These are phyloP conservation scores for Chascanopsetta lugubris DNA, from an alignment of 2,113 vertebrate species.

Conservation along the genomic window DNA sequence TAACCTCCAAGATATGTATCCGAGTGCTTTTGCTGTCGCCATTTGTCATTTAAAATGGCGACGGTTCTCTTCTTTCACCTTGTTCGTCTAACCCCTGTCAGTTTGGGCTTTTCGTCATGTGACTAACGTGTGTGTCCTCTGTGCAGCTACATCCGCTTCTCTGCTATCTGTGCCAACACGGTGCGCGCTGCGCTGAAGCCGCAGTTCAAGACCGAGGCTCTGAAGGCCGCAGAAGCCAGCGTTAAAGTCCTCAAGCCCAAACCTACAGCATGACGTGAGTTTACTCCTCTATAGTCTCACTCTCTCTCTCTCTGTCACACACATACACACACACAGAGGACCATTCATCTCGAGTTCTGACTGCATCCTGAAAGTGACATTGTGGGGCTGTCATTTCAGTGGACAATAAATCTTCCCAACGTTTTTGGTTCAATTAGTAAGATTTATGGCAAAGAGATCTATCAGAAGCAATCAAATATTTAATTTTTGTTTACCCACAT, in stretches of 20 bases:
- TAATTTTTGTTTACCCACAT: too few relatives aligned
- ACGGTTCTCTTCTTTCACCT: neutral
- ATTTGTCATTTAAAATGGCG: neutral
- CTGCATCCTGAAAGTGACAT: too few relatives aligned
- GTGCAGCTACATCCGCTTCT: conserved; percentile 91
- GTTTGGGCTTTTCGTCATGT: conserved; percentile 16
- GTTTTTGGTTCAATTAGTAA: too few relatives aligned
- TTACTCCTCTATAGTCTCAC: too few relatives aligned
- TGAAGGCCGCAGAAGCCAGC: conserved; percentile 81
- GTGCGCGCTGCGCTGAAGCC: conserved; percentile 91
- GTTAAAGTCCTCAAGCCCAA: conserved; percentile 87
- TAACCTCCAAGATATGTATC: too few relatives aligned
- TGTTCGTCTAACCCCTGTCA: neutral
- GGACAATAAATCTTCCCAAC: too few relatives aligned
- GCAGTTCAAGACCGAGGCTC: conserved; percentile 81
- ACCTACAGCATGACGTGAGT: conserved; percentile 81
- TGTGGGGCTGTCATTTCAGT: too few relatives aligned
- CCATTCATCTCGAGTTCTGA: too few relatives aligned
- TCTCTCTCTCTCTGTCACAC: too few relatives aligned
- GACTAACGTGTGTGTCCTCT: conserved; percentile 45
- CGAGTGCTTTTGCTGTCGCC: neutral
- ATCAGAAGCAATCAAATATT: too few relatives aligned
- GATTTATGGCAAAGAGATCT: too few relatives aligned
- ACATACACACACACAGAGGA: too few relatives aligned
- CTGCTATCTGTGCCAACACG: conserved; percentile 89